Evolutionary conservation across 2,113 vertebrate species (phyloP).

Genomic region (Panthera leo): DNA sequence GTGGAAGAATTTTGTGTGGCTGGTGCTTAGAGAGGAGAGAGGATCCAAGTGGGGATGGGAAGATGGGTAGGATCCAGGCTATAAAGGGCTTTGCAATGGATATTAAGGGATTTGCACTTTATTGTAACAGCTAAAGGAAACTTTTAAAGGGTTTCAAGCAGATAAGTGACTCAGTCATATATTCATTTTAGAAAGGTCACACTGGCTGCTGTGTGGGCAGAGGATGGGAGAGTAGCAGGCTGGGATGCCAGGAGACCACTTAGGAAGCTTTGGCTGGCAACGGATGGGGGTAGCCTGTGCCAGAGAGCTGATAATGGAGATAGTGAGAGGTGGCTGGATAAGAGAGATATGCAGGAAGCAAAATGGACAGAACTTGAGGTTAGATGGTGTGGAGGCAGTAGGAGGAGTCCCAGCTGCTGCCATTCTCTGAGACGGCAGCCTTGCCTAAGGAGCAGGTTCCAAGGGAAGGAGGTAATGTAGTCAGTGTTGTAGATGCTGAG

Average conservation of each 20-base stretch:
- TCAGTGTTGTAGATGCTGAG: not conserved
- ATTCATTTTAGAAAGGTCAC: not conserved
- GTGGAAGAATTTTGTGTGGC: not conserved
- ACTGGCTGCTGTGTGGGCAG: not conserved
- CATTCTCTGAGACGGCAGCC: not conserved
- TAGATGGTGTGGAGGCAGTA: not conserved
- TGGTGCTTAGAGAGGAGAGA: not conserved
- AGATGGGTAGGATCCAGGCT: not conserved
- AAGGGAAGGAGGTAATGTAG: not conserved
- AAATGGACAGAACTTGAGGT: not conserved
- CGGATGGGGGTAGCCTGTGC: not conserved
- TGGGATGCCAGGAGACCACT: not conserved
- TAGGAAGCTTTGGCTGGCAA: not conserved
- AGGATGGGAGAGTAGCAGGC: not conserved
- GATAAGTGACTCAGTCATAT: not conserved
- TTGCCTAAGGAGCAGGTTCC: fast-evolving
- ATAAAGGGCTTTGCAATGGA: not conserved
- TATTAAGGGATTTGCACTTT: not conserved
- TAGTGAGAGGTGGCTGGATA: not conserved
- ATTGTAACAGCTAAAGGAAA: not conserved
- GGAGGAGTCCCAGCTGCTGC: not conserved
- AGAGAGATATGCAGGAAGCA: not conserved
- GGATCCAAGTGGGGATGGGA: not conserved
- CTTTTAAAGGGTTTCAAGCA: not conserved
- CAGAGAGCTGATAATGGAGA: not conserved